phyloP scores from a whole-genome alignment of 2,797 vertebrate species.

The Neostethus bicornis region DNA sequence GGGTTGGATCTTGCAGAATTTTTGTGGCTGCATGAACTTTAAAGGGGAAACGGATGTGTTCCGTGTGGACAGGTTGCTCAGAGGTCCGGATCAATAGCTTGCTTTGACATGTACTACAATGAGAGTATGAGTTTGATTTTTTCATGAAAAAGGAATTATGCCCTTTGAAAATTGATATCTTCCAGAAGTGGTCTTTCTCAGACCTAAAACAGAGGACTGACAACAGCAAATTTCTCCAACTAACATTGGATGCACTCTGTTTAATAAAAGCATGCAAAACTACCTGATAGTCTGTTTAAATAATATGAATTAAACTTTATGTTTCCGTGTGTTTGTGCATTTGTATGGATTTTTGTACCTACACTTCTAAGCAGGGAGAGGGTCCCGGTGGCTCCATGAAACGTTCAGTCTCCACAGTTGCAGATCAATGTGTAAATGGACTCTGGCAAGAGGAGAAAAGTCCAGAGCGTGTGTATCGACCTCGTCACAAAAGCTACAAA shows the following conservation, averaged over 20 bases:
- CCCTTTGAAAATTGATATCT: slow-evolving; percentile 51
- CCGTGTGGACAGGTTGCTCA: slow-evolving; percentile 33
- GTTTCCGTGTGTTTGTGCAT: slow-evolving; percentile 19
- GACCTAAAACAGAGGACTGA: slow-evolving; percentile 24
- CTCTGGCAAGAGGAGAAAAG: slow-evolving; percentile 94
- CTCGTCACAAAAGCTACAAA: slow-evolving; percentile 93
- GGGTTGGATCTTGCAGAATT: slow-evolving; percentile 43
- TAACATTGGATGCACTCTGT: slow-evolving; percentile 20
- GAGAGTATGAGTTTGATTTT: slow-evolving; percentile 29
- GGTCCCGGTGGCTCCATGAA: slow-evolving; percentile 87
- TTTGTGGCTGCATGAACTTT: slow-evolving; percentile 61
- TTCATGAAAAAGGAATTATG: slow-evolving; percentile 15
- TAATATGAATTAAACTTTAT: slow-evolving; percentile 8
- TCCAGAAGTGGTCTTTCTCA: slow-evolving; percentile 28
- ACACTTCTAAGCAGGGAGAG: slow-evolving; percentile 77
- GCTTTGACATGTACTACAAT: slow-evolving; percentile 29
- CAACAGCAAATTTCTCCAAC: slow-evolving; percentile 17
- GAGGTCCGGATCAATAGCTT: slow-evolving; percentile 27
- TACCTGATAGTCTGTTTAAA: slow-evolving; percentile 5
- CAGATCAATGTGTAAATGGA: slow-evolving; percentile 89
- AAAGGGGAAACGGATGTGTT: slow-evolving; percentile 39
- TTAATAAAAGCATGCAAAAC: slow-evolving; percentile 43
- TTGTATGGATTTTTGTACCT: slow-evolving; percentile 36
- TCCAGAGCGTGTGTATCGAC: slow-evolving; percentile 90
- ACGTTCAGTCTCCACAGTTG: slow-evolving; percentile 89